Conservation (phyloP, 2,113 vertebrate species). For the Echinops telfairi region DNA sequence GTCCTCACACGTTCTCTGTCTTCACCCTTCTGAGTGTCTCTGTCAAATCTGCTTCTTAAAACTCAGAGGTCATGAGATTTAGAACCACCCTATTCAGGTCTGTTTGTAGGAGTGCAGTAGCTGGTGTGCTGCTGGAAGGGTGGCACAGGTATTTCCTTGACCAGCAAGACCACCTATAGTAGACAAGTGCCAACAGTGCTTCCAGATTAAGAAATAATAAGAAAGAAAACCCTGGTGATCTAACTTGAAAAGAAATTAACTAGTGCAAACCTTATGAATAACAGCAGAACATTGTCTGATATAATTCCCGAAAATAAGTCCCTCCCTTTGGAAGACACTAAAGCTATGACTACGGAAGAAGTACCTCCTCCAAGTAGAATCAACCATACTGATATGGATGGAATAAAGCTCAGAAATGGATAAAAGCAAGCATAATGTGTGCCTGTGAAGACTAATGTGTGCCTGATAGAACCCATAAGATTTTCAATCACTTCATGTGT, state of each 20-base stretch:
- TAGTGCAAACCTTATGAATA: not conserved
- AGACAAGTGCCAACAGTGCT: not conserved
- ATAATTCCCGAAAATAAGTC: not conserved
- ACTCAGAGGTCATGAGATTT: not conserved
- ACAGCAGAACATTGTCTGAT: not conserved
- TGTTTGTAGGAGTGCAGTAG: not conserved
- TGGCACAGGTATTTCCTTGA: not conserved
- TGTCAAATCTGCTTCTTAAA: not conserved
- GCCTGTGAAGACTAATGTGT: too few species aligned
- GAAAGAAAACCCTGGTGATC: not conserved
- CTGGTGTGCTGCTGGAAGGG: not conserved
- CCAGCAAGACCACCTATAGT: not conserved
- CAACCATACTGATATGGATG: not conserved
- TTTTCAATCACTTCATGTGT: too few species aligned
- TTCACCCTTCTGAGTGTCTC: not conserved
- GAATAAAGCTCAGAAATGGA: too few species aligned
- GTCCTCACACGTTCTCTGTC: not conserved
- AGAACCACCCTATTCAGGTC: not conserved
- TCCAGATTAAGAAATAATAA: not conserved
- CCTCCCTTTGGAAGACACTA: not conserved
- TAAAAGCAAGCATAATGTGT: too few species aligned
- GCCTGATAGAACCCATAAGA: too few species aligned
- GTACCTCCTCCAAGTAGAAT: not conserved
- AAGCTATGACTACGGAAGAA: not conserved
- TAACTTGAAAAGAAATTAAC: not conserved